Percentiles rank a stretch among this genome's conserved stretches.
Evolutionary conservation across 2,888 invertebrate species (phyloP).

Genomic region (Biston stratarius): DNA sequence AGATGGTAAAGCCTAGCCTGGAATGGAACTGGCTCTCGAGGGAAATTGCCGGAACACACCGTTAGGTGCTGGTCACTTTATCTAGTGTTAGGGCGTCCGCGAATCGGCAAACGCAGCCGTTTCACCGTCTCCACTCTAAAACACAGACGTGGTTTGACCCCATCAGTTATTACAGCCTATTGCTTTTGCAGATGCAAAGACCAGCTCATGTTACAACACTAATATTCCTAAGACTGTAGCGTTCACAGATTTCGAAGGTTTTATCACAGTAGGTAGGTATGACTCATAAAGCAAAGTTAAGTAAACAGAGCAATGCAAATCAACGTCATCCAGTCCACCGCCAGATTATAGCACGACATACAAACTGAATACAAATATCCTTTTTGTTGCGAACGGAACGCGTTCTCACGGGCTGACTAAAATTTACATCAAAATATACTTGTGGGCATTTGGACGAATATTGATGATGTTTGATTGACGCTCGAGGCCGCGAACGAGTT

Average conservation of each 20-base stretch:
- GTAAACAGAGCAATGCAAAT: conserved; percentile 21
- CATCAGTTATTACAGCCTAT: too few relatives aligned
- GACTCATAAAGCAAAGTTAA: conserved; percentile 3
- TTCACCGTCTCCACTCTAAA: too few relatives aligned
- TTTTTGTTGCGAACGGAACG: conserved; percentile 52
- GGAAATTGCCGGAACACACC: too few relatives aligned
- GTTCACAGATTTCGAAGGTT: not conserved
- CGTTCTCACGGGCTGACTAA: conserved; percentile 62
- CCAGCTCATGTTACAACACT: too few relatives aligned
- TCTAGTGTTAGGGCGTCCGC: too few relatives aligned
- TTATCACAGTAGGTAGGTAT: conserved; percentile 1
- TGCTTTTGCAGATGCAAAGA: too few relatives aligned
- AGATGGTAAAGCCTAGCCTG: too few relatives aligned
- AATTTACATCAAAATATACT: conserved; percentile 54
- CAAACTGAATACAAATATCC: conserved; percentile 55
- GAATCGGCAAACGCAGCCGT: too few relatives aligned
- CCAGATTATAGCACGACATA: conserved; percentile 30
- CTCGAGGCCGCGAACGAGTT: conserved; percentile 31
- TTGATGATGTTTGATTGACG: conserved; percentile 44
- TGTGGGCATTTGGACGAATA: conserved; percentile 44
- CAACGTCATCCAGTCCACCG: conserved; percentile 25
- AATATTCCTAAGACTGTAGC: not conserved
- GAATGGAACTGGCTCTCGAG: too few relatives aligned
- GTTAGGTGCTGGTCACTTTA: too few relatives aligned
- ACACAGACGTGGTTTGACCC: too few relatives aligned